These are phyloP conservation scores for Cynaeus angustus DNA, from an alignment of 2,888 invertebrate species.

Conservation along the genomic window DNA sequence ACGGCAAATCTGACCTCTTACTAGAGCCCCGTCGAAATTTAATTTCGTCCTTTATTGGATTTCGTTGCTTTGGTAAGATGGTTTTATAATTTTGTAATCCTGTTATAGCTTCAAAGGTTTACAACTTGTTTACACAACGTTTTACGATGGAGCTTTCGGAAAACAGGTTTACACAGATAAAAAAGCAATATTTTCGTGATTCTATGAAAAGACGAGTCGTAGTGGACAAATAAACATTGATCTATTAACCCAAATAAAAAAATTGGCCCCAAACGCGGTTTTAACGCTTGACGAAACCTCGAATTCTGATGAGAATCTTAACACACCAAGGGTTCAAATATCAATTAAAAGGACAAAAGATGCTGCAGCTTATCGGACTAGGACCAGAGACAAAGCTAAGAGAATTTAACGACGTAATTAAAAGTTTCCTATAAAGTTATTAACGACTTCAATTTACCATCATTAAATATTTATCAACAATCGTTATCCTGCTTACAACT, in stretches of 20 bases:
- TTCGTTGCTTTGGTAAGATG: conserved; percentile 43
- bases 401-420: conserved; percentile 46
- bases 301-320: conserved; percentile 23
- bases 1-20: conserved; percentile 27
- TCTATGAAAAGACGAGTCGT: not conserved
- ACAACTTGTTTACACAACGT: conserved; percentile 39
- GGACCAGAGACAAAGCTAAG: conserved; percentile 29
- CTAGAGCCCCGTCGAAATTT: conserved; percentile 28
- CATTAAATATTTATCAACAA: conserved; percentile 39
- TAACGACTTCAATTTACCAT: conserved; percentile 37
- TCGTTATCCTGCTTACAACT: conserved; percentile 26
- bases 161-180: not conserved
- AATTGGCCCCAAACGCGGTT: conserved; percentile 23
- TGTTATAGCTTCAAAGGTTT: conserved; percentile 39
- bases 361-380: conserved; percentile 39
- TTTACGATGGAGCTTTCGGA: conserved; percentile 17
- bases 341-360: conserved; percentile 50
- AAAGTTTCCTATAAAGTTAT: conserved; percentile 50
- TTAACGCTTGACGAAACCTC: conserved; percentile 18
- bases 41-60: conserved; percentile 40
- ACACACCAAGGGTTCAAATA: conserved; percentile 43
- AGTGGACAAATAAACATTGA: too few species aligned
- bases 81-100: conserved; percentile 44
- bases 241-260: conserved; percentile 1
- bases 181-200: not conserved